A percentile compares a stretch with the other conserved stretches of the same genome.
Conservation (phyloP, 2,888 invertebrate species). For the Julus scandinavius region DNA sequence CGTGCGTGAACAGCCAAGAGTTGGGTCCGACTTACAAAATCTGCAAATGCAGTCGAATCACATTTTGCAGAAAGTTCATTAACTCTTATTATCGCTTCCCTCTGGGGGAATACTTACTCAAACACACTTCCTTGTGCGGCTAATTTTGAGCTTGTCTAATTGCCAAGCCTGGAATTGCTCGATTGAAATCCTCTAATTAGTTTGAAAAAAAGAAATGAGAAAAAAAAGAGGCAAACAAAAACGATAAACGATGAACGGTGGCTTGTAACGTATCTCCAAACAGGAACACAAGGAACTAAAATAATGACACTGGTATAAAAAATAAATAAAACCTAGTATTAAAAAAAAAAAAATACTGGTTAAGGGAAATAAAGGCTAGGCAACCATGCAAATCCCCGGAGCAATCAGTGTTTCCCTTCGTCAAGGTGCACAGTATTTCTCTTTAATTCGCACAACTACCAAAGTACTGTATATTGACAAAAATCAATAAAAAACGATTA, state of each 20-base stretch:
- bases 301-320: too few species aligned
- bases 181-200: slow-evolving; percentile 31
- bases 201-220: background rate
- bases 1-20: background rate
- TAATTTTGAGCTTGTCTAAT: slow-evolving; percentile 34
- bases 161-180: background rate
- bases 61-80: slow-evolving; percentile 9
- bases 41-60: background rate
- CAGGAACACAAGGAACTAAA: background rate
- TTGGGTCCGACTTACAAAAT: background rate
- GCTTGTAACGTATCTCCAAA: too few species aligned
- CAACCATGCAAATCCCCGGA: background rate
- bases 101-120: background rate
- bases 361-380: background rate
- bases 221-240: background rate
- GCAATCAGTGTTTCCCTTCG: background rate
- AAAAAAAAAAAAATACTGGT: background rate
- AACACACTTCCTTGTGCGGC: slow-evolving; percentile 13
- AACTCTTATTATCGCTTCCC: slow-evolving; percentile 3
- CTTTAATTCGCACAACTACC: too few species aligned
- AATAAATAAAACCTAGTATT: background rate
- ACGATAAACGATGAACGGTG: background rate
- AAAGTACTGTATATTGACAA: too few species aligned
- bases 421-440: too few species aligned
- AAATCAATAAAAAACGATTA: too few species aligned